These are phyloP conservation scores for Horisme vitalbata DNA, from an alignment of 2,888 invertebrate species.

Conservation along the genomic window DNA sequence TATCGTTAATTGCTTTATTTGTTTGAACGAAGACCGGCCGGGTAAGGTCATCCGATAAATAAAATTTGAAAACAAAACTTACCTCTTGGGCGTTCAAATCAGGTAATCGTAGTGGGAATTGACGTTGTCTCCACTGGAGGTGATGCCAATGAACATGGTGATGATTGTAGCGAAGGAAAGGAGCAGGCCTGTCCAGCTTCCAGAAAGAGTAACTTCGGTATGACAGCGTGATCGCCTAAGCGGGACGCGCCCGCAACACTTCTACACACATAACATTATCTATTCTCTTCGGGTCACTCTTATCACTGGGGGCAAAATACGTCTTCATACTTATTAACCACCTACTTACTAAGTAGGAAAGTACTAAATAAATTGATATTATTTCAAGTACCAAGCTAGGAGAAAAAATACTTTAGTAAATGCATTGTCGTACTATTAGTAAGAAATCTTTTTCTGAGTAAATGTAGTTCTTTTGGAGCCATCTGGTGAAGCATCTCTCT, in stretches of 20 bases:
- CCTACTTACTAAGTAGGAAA: conserved; percentile 13
- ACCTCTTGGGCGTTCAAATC: conserved; percentile 71
- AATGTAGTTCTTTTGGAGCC: no score
- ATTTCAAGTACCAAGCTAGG: no score
- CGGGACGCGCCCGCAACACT: conserved; percentile 44
- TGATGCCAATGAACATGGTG: conserved; percentile 79
- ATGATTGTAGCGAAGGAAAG: conserved; percentile 28
- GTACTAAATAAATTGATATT: no score
- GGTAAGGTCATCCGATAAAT: conserved; percentile 49
- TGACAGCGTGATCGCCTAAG: conserved; percentile 35
- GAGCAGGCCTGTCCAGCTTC: conserved; percentile 46
- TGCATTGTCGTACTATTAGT: no score
- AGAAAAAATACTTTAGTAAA: no score
- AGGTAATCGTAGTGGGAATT: conserved; percentile 80
- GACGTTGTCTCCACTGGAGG: conserved; percentile 76
- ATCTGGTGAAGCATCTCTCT: no score
- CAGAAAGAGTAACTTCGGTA: conserved; percentile 39
- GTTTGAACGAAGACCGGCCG: conserved; percentile 42
- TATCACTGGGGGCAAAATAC: conserved; percentile 66
- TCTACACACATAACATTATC: conserved; percentile 57
- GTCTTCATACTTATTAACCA: conserved; percentile 40
- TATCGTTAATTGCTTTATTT: conserved; percentile 46
- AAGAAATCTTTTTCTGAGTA: no score
- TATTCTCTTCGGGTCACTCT: conserved; percentile 58
- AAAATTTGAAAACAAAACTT: conserved; percentile 44